Base-by-base conservation (phyloP, 2,797 vertebrate genomes). In the Emydoidea blandingii region DNA sequence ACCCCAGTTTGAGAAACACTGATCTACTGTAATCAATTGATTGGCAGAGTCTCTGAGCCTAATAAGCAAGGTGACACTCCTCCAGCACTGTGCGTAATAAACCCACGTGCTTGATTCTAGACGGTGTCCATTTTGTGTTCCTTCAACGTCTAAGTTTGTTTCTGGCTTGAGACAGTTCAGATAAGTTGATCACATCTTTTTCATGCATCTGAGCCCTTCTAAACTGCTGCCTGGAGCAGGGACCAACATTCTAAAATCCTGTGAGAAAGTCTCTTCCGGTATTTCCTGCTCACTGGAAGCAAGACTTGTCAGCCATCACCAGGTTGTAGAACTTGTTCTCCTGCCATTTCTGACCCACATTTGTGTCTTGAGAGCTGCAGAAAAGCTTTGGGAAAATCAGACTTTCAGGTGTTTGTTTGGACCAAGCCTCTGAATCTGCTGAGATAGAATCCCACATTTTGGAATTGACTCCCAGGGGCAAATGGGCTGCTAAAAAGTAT, bases 401-500 rank as follows among this genome's bases (percentile, higher is more conserved):
- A 37, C 7, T 11, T 59, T n/a, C n/a, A 9, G 16, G 34, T 19
- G 62, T 68, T n/a, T 68, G 9, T 68, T 68, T 16, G 18, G n/a
- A 68, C 29, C 8, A 19, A 65, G 34, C 31, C 62, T 8, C 62
- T 19, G 34, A n/a, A 44, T 44, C 44, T 44, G 44, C 44, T 44
- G 2, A 44, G 44, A 44, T 2, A 44, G 44, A 44, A 65, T n/a
- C 16, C 86, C 52, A 53, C 37, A 49, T 52, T 94, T 80, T 72
- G n/a, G 72, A 12, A 52, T 9, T 94, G 86, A 80, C 94, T 86
- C 83, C 10, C 25, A 49, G 29, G 59, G 41, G 72, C 21, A 59
- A n/a, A 93, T 94, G 86, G 87, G 56, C 81, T 88, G 72, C 89
- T 91, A 94, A 93, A 94, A 96, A 78, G 44, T 95, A 85, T 88